Percentiles rank a stretch among this genome's conserved stretches.
phyloP scores from a whole-genome alignment of 2,888 invertebrate genomes.

The Emmelina monodactyla region DNA sequence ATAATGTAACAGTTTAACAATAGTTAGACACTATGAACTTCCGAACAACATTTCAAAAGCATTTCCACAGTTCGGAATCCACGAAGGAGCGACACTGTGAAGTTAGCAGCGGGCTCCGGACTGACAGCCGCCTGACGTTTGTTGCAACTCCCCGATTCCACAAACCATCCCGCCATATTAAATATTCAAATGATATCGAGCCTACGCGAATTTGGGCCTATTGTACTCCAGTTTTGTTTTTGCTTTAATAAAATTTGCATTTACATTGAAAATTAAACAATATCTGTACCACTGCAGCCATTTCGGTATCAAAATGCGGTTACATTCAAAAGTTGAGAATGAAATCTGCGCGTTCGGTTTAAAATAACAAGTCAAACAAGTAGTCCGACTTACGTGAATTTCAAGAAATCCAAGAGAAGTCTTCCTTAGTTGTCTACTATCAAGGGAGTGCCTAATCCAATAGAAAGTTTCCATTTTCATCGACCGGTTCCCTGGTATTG shows the following conservation, averaged over 20 bases:
- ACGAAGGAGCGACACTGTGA: neutral
- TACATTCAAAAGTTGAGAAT: no score
- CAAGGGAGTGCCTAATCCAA: slow-evolving; percentile 42
- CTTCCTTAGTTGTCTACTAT: slow-evolving; percentile 33
- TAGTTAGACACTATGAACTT: neutral
- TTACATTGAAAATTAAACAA: slow-evolving; percentile 1
- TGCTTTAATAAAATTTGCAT: neutral
- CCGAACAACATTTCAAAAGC: slow-evolving; percentile 1
- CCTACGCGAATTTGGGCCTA: neutral
- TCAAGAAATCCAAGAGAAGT: no score
- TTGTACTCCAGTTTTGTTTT: neutral
- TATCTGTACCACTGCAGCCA: neutral
- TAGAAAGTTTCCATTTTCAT: slow-evolving; percentile 47
- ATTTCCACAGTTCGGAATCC: neutral
- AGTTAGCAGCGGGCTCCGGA: neutral
- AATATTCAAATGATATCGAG: slow-evolving; percentile 1
- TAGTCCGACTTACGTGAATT: no score
- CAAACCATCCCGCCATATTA: neutral
- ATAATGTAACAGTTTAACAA: no score
- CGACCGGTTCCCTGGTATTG: neutral
- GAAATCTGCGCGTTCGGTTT: no score
- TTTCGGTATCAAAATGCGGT: neutral
- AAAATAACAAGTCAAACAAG: no score
- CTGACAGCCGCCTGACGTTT: neutral
- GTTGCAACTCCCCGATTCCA: neutral